phyloP scores from a whole-genome alignment of 2,888 invertebrate species.

The Ormyrus rosae region DNA sequence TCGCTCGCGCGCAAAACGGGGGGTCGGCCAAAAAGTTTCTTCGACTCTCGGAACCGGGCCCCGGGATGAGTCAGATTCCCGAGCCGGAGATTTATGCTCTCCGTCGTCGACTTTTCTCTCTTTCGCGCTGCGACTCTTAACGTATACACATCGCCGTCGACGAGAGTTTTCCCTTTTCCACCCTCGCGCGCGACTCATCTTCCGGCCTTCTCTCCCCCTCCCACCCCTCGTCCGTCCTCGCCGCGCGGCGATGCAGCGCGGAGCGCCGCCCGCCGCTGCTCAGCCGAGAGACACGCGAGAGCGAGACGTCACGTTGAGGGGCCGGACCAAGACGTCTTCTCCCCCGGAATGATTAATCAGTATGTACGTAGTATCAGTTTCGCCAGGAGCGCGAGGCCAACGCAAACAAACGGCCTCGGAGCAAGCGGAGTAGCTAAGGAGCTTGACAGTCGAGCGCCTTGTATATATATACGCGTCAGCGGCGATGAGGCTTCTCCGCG shows the following conservation, averaged over 20 bases:
- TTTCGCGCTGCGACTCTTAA: conserved; percentile 24
- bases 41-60: conserved; percentile 31
- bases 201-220: conserved; percentile 38
- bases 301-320: background rate
- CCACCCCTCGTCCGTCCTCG: conserved; percentile 19
- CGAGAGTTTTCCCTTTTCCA: conserved; percentile 41
- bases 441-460: background rate
- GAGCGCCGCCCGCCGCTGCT: too few relatives aligned
- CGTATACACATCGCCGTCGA: conserved; percentile 1
- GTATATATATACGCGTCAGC: conserved; percentile 20
- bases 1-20: background rate
- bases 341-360: conserved; percentile 54
- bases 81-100: conserved; percentile 47
- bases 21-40: conserved; percentile 38
- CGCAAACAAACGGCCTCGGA: conserved; percentile 30
- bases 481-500: background rate
- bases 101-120: conserved; percentile 30
- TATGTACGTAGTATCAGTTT: conserved; percentile 47
- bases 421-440: background rate
- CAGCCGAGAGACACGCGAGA: too few relatives aligned
- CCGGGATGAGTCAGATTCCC: conserved; percentile 41
- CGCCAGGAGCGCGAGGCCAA: conserved; percentile 18
- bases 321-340: conserved; percentile 3
- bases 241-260: background rate
- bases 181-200: conserved; percentile 51